Conservation (phyloP, 2,888 invertebrate genomes). For the Luffia ferchaultella region DNA sequence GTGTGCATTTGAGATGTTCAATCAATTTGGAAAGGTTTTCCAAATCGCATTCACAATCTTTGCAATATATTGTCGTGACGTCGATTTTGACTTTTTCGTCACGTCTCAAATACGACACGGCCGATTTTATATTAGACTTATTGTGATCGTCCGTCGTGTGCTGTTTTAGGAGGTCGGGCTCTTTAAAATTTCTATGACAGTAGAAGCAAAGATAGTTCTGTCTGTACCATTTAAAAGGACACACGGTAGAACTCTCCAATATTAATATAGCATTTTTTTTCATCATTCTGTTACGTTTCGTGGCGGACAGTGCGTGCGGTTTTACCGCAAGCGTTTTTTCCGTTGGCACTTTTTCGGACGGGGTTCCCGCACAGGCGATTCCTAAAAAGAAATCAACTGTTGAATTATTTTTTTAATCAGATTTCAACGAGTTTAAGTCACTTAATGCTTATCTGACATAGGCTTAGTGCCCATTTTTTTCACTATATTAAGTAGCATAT, state of each 20-base stretch:
- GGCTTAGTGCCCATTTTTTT: background rate
- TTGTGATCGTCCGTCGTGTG: constrained; percentile 38
- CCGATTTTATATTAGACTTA: constrained; percentile 33
- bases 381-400: constrained; percentile 1
- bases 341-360: background rate
- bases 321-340: constrained; percentile 18
- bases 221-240: constrained; percentile 54
- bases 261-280: constrained; percentile 43
- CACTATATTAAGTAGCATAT: no score
- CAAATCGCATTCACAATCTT: constrained; percentile 24
- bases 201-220: constrained; percentile 51
- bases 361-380: background rate
- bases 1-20: constrained; percentile 30
- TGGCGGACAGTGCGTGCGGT: constrained; percentile 39
- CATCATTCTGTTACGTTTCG: constrained; percentile 43
- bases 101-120: constrained; percentile 38
- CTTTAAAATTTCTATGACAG: constrained; percentile 41
- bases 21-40: constrained; percentile 26
- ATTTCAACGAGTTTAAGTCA: background rate
- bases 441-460: background rate
- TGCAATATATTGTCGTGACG: constrained; percentile 29
- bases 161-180: constrained; percentile 33
- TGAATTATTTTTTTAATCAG: background rate
- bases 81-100: constrained; percentile 55
- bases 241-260: constrained; percentile 36